Evolutionary conservation across 2,888 invertebrate species (phyloP).

Genomic region (Ptychoptera contaminata): DNA sequence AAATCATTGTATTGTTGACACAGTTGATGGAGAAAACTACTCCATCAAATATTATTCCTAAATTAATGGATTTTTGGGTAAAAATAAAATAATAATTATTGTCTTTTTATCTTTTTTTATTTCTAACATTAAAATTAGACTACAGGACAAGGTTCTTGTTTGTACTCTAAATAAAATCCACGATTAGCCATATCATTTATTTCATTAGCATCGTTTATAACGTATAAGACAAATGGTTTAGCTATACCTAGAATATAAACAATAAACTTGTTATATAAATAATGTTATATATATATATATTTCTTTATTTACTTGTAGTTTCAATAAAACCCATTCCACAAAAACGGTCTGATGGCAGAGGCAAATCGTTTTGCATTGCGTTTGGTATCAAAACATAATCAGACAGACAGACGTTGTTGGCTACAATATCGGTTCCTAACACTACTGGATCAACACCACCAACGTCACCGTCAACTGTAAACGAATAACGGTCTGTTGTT

Average conservation of each 20-base stretch:
- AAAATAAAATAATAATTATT: no score
- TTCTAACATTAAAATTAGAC: slow-evolving; percentile 8
- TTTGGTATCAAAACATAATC: slow-evolving; percentile 65
- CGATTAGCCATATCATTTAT: slow-evolving; percentile 51
- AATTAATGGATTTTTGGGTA: no score
- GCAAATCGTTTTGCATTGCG: slow-evolving; percentile 35
- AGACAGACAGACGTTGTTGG: slow-evolving; percentile 44
- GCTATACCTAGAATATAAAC: slow-evolving; percentile 35
- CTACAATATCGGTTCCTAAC: slow-evolving; percentile 40
- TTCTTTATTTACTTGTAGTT: slow-evolving; percentile 39
- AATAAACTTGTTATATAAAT: slow-evolving; percentile 11
- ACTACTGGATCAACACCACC: slow-evolving; percentile 44
- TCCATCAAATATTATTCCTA: no score
- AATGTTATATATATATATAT: slow-evolving; percentile 1
- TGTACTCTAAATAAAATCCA: slow-evolving; percentile 56
- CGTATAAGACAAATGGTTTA: slow-evolving; percentile 59
- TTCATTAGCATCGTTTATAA: slow-evolving; percentile 49
- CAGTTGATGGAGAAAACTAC: no score
- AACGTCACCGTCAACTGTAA: slow-evolving; percentile 56
- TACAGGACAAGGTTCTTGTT: slow-evolving; percentile 45
- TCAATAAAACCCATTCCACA: slow-evolving; percentile 56
- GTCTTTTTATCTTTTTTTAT: no score
- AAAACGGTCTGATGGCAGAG: slow-evolving; percentile 43
- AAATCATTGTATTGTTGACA: no score
- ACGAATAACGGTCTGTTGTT: slow-evolving; percentile 39